Evolutionary conservation across 1,140 invertebrate species (phyloP), one percentile per base, ranked within the genome.

Genomic region (Hydropsyche tenuis): DNA sequence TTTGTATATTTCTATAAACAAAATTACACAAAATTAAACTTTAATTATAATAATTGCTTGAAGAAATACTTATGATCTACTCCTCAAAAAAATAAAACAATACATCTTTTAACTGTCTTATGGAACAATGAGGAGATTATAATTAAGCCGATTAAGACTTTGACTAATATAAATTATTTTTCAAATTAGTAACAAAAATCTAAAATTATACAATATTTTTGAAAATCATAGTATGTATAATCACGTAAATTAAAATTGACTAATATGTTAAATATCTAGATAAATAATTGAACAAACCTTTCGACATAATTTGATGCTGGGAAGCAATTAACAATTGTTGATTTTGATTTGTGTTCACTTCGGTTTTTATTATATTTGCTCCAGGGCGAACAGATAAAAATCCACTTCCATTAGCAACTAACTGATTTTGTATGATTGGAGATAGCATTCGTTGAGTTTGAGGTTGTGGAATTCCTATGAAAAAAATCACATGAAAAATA

Each of bases 1-100:
- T n/a, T n/a, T 37, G 30, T 37, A 37, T 37, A 37, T 37, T 37
- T 37, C 30, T 9, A 23, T 1, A 1, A 65, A 37, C 30, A 23
- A 6, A n/a, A 2, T 65, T 7, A 27, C 22, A 4, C 56, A 37
- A 37, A 37, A 37, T 37, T 4, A 3, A 37, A 9, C 30, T 37
- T 18, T 5, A 5, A 5, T 14, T 53, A 5, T 3, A 53, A 53
- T 53, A 53, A 4, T 5, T 53, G 9, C 30, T 37, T 37, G 30
- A 3, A 60, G 23, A 60, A 60, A 60, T 12, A 60, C 45, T 53
- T 1, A 16, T 69, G 9, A 56, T 85, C 20, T 85, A 73, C 83
- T 85, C 84, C 83, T 63, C 72, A 48, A 80, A 80, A 84, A 85
- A 84, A 80, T 81, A 83, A 84, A 77, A 78, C 80, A 80, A 80